A percentile compares a stretch with the other conserved stretches of the same genome.
Evolutionary conservation across 1,140 invertebrate species (phyloP).

Genomic region (Ips typographus): DNA sequence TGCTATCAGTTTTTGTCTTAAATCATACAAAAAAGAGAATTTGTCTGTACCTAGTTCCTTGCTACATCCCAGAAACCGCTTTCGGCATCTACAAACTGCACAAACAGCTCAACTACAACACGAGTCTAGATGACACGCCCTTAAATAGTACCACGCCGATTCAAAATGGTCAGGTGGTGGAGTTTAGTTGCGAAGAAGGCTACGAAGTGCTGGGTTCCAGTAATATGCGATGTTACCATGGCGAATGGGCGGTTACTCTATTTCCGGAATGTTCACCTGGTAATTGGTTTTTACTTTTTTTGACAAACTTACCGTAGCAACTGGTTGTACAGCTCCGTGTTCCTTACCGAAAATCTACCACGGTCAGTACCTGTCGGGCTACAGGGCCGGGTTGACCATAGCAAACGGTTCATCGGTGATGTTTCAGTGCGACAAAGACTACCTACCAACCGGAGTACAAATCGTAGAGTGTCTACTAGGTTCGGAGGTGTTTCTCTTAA

Average conservation of each 20-base stretch:
- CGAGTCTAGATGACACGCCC: constrained; percentile 44
- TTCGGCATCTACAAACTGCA: constrained; percentile 65
- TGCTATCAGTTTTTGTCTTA: not conserved
- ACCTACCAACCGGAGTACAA: constrained; percentile 54
- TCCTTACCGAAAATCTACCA: constrained; percentile 69
- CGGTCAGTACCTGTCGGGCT: constrained; percentile 74
- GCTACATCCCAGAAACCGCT: constrained; percentile 63
- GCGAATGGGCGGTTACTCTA: constrained; percentile 72
- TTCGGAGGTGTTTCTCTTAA: constrained; percentile 52
- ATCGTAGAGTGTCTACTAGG: constrained; percentile 70
- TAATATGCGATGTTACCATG: constrained; percentile 73
- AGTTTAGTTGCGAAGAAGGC: constrained; percentile 67
- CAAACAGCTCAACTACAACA: constrained; percentile 46
- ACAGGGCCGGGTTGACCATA: constrained; percentile 74
- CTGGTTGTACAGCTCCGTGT: constrained; percentile 63
- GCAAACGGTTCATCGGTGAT: constrained; percentile 72
- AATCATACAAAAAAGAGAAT: not conserved
- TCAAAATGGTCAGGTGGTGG: constrained; percentile 63
- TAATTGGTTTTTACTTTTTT: constrained; percentile 40
- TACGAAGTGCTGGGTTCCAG: constrained; percentile 70
- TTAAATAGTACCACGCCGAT: constrained; percentile 61
- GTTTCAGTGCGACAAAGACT: constrained; percentile 67
- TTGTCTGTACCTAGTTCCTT: constrained; percentile 58
- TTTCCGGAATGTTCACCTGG: constrained; percentile 76
- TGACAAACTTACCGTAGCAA: not conserved